Base-by-base conservation (phyloP, 2,797 vertebrate species). In the Melanotaenia trifasciata region DNA sequence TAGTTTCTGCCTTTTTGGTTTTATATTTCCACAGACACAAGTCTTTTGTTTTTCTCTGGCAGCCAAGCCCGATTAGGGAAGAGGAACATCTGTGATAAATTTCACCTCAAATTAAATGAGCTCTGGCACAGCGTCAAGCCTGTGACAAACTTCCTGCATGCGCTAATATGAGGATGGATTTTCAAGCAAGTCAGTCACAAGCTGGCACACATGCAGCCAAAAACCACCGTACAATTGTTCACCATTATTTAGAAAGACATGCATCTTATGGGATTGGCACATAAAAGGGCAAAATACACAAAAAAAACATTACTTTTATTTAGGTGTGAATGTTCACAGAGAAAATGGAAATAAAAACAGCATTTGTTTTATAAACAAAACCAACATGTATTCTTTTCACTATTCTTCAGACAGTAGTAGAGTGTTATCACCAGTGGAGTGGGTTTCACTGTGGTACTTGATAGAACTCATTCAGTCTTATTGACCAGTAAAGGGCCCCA, bases 11-110 rank as follows among this genome's bases (percentile, higher is more conserved):
- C 65, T 83, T 84, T 79, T 80, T 71, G 26, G 66, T 86, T 89
- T 85, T 81, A 78, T 78, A 75, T 73, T 76, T 83, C 79, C 64
- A 81, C 30, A 20, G 72, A 79, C 84, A 87, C 24, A n/a, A 83
- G 81, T 83, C 80, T 88, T 88, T 92, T 89, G 84, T 72, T 64
- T 30, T 83, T 86, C 83, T 87, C 84, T 89, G 89, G 92, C 91
- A 92, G 86, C 80, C 73, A 78, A 87, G 72, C 84, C 78, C 84
- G 85, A 74, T 87, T 79, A 91, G 81, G 74, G 75, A 82, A 87
- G 84, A 84, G 83, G 87, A 93, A 93, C 92, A 94, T 93, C 92
- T 93, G 93, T 91, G 91, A 91, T 87, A 88, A 89, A 93, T 94
- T 93, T 93, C 89, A 91, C 87, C 84, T 92, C 70, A 70, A 84